These are phyloP conservation scores for Sepioteuthis lessoniana DNA, from an alignment of 2,888 invertebrate genomes.

Conservation along the genomic window DNA sequence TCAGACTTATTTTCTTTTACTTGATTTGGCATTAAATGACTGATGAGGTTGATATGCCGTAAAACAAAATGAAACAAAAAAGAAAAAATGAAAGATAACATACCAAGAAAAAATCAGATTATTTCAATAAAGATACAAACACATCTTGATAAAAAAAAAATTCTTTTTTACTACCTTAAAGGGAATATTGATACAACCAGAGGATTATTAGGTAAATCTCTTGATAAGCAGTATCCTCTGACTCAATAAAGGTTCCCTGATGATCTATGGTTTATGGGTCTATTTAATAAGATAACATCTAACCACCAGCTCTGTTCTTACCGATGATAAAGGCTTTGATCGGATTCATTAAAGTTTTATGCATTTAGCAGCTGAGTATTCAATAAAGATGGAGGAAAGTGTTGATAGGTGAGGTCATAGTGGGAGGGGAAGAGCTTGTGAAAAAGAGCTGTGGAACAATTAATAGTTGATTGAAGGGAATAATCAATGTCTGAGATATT, in stretches of 20 bases:
- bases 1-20: no score
- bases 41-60: no score
- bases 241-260: not conserved
- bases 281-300: no score
- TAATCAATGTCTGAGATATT: constrained; percentile 33
- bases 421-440: not conserved
- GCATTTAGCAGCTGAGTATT: not conserved
- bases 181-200: not conserved
- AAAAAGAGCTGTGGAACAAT: not conserved
- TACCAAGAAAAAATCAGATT: no score
- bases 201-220: not conserved
- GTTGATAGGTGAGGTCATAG: not conserved
- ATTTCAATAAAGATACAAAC: no score
- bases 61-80: no score
- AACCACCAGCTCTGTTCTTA: not conserved
- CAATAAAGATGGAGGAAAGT: not conserved
- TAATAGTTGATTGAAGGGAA: constrained; percentile 14
- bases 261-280: not conserved
- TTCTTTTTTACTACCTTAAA: no score
- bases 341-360: constrained; percentile 33
- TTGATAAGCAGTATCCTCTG: not conserved
- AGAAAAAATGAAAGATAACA: no score
- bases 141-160: no score
- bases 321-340: not conserved
- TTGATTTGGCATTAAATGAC: no score